Conservation (phyloP, 2,888 invertebrate species). For the Dinocampus coccinellae region DNA sequence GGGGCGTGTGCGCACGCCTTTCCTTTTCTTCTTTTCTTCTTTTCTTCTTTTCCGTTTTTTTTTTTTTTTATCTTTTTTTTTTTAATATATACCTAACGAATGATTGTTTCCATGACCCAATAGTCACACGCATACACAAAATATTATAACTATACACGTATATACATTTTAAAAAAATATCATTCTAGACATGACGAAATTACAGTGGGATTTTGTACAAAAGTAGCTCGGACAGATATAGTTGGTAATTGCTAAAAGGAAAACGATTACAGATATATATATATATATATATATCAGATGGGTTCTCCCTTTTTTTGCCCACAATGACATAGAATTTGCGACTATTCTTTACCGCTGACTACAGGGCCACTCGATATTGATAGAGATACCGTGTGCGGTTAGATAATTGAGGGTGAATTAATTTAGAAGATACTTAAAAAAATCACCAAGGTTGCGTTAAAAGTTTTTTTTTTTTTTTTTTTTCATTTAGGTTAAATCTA, state of each 20-base stretch:
- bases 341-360: constrained; percentile 40
- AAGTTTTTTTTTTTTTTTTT: constrained; percentile 12
- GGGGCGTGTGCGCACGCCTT: constrained; percentile 25
- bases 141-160: neutral
- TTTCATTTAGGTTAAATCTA: constrained; percentile 1
- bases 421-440: constrained; percentile 48
- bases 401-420: constrained; percentile 53
- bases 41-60: too few relatives aligned
- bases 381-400: constrained; percentile 32
- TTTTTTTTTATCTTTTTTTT: too few relatives aligned
- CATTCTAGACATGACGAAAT: constrained; percentile 34
- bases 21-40: constrained; percentile 8
- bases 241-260: constrained; percentile 32
- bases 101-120: constrained; percentile 7
- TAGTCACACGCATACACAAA: constrained; percentile 17
- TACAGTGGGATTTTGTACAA: constrained; percentile 27
- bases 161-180: constrained; percentile 26
- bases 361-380: constrained; percentile 37
- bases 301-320: constrained; percentile 40
- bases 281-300: constrained; percentile 29
- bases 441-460: constrained; percentile 33
- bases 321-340: constrained; percentile 57
- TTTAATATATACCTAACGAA: neutral
- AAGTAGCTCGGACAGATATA: constrained; percentile 21
- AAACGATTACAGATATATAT: constrained; percentile 39